Evolutionary conservation across 1,140 invertebrate species (phyloP), one percentile per base, ranked within the genome.

Genomic region (Trialeurodes vaporariorum): DNA sequence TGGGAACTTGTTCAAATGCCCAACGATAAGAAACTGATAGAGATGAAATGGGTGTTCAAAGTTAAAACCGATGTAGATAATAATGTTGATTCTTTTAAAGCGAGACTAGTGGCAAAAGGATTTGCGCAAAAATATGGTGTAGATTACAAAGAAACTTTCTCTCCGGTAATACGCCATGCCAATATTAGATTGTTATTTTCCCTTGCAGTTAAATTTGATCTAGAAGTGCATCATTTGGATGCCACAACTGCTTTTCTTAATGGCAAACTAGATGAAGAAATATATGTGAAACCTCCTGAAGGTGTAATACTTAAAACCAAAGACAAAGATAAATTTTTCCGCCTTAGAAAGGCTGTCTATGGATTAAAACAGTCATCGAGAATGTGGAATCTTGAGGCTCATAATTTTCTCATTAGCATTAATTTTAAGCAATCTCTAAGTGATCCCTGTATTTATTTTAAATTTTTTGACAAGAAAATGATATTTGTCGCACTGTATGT

Each of bases 51-150:
- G 71, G 68, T 72, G 1, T 73, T 66, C 61, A 66, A 40, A 66
- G 70, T 65, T 34, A 73, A 72, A 64, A 1, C 25, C 13, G 67
- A 71, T 17, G 64, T 59, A n/a, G n/a, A n/a, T n/a, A n/a, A n/a
- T n/a, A n/a, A n/a, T n/a, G n/a, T n/a, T n/a, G n/a, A n/a, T 12
- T 67, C 23, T 13, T 69, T 27, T 26, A 79, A 79, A 69, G 80
- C 79, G 25, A 67, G 79, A 49, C 67, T 81, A 21, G 78, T 83
- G 2, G 77, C 78, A 5, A 77, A 79, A 69, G 79, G 81, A 12
- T 81, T 74, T 71, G 68, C 64, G 21, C 78, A 79, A 69, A 68
- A 66, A 25, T 65, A 70, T 62, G 75, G 75, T 64, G 65, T 71
- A 34, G 75, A 78, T 70, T 79, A 76, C 68, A 61, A 70, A 21